phyloP scores from a whole-genome alignment of 64 coral and sea anemone species.

The Pocillopora verrucosa region DNA sequence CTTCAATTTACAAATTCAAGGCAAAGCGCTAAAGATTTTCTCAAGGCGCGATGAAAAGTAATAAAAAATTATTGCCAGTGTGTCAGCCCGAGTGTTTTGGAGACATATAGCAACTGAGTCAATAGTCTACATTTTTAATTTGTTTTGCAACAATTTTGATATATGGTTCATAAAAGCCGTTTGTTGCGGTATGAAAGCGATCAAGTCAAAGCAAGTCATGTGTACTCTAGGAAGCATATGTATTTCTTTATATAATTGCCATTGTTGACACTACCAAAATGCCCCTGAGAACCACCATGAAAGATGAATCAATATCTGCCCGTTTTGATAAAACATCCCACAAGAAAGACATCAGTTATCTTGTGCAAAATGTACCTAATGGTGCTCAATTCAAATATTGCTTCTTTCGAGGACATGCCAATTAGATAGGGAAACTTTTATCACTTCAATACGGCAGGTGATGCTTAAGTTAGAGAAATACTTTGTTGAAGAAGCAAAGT shows the following conservation, averaged over 20 bases:
- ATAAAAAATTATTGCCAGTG: background rate
- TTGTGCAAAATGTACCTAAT: constrained; percentile 42
- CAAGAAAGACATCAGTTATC: constrained; percentile 10
- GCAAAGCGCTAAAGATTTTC: constrained; percentile 10
- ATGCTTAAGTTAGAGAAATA: background rate
- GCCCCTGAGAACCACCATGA: constrained; percentile 7
- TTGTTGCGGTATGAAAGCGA: constrained; percentile 33
- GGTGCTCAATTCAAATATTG: constrained; percentile 22
- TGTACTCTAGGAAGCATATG: constrained; percentile 35
- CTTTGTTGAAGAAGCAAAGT: constrained; percentile 42
- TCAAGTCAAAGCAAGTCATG: background rate
- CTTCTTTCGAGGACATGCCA: constrained; percentile 41
- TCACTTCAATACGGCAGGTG: constrained; percentile 1
- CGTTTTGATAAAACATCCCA: constrained; percentile 31
- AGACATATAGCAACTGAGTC: constrained; percentile 19
- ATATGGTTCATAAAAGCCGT: constrained; percentile 50
- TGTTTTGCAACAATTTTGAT: constrained; percentile 51
- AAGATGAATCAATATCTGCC: constrained; percentile 24
- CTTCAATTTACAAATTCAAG: constrained; percentile 10
- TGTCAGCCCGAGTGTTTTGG: background rate
- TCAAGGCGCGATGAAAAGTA: background rate
- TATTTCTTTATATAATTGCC: constrained; percentile 29
- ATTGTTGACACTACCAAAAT: constrained; percentile 35
- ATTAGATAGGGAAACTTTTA: constrained; percentile 17
- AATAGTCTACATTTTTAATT: constrained; percentile 47